phyloP scores from a whole-genome alignment of 1,140 invertebrate species.

The Drosophila willistoni region DNA sequence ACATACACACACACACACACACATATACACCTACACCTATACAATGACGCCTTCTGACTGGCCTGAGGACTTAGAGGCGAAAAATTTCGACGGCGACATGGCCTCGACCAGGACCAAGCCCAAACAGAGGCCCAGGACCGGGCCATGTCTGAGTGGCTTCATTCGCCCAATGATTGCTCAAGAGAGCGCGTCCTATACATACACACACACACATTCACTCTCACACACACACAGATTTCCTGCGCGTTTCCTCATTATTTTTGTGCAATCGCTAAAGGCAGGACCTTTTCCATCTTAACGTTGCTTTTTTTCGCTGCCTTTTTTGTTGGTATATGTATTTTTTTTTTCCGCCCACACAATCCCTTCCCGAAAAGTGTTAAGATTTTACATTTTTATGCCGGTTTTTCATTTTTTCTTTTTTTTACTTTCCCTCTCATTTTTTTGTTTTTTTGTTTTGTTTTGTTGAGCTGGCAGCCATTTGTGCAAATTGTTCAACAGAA shows the following conservation, averaged over 20 bases:
- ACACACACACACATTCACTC: constrained; percentile 19
- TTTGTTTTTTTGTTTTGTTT: constrained; percentile 38
- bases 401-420: constrained; percentile 34
- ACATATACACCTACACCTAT: constrained; percentile 10
- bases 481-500: constrained; percentile 70
- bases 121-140: constrained; percentile 6
- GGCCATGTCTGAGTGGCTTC: constrained; percentile 73
- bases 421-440: constrained; percentile 7
- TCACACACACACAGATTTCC: constrained; percentile 45
- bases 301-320: constrained; percentile 19
- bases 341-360: constrained; percentile 57
- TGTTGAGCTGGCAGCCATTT: constrained; percentile 72
- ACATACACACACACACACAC: constrained; percentile 30
- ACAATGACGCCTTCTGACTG: constrained; percentile 27
- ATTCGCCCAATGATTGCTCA: constrained; percentile 74
- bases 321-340: constrained; percentile 44
- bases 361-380: constrained; percentile 72
- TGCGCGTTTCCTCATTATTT: constrained; percentile 78
- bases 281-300: constrained; percentile 29
- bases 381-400: constrained; percentile 74
- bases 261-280: constrained; percentile 79
- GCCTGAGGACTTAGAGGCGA: constrained; percentile 11
- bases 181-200: constrained; percentile 47
- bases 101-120: constrained; percentile 25
- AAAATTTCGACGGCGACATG: constrained; percentile 44